These are phyloP conservation scores for Parnassius apollo DNA, from an alignment of 2,888 invertebrate species.

Conservation along the genomic window DNA sequence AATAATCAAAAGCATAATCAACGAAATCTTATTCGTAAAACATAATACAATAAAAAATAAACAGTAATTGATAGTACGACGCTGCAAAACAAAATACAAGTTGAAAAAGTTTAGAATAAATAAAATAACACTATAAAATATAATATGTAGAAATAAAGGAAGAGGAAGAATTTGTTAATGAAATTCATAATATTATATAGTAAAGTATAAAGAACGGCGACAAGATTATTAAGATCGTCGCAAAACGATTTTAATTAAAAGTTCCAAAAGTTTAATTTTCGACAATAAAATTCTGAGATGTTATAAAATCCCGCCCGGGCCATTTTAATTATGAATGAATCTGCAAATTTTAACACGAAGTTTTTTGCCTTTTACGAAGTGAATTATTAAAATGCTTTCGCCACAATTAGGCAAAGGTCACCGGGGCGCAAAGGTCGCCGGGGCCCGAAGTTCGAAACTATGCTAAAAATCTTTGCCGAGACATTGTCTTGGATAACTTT, in stretches of 20 bases:
- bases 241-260: constrained; percentile 28
- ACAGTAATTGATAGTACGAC: no score
- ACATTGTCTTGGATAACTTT: constrained; percentile 26
- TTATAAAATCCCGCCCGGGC: constrained; percentile 18
- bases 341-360: constrained; percentile 24
- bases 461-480: constrained; percentile 29
- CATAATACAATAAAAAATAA: no score
- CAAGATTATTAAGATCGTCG: constrained; percentile 24
- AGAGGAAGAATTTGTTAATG: not conserved
- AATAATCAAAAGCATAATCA: no score
- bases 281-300: constrained; percentile 24
- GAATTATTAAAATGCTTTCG: constrained; percentile 22
- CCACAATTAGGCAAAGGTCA: constrained; percentile 24
- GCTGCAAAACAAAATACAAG: no score
- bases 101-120: no score
- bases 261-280: constrained; percentile 24
- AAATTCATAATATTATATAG: no score
- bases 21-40: no score
- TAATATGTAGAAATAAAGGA: not conserved
- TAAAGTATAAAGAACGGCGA: constrained; percentile 10
- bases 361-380: constrained; percentile 22
- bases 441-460: constrained; percentile 21
- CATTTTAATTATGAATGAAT: constrained; percentile 27
- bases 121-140: no score
- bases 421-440: constrained; percentile 20